A percentile compares a stretch with the other conserved stretches of the same genome.
Evolutionary conservation across 2,113 vertebrate genomes (phyloP).

Genomic region (Cervus canadensis): DNA sequence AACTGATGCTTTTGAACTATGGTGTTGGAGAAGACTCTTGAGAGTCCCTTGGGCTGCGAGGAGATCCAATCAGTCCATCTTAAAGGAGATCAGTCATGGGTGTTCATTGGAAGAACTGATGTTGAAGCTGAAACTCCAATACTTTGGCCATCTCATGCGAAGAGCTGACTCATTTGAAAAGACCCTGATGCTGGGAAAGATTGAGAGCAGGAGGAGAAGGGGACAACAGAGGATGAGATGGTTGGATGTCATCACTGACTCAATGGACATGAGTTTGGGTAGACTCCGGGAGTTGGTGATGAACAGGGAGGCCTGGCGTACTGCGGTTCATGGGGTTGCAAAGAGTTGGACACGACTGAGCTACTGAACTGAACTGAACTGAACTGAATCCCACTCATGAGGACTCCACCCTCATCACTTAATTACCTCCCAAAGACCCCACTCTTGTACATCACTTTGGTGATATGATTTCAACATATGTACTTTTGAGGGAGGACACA

Average conservation of each 20-base stretch:
- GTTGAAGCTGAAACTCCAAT: background rate
- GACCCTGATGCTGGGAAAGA: background rate
- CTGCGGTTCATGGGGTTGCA: accelerated
- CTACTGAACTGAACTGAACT: background rate
- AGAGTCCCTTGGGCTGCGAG: background rate
- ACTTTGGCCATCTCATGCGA: background rate
- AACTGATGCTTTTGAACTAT: background rate
- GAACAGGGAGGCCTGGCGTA: background rate
- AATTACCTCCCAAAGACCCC: background rate
- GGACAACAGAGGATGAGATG: accelerated
- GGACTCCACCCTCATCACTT: background rate
- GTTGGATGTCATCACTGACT: background rate
- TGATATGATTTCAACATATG: background rate
- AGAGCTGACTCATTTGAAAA: background rate
- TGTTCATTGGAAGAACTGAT: background rate
- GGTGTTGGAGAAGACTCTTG: background rate
- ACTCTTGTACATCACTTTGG: background rate
- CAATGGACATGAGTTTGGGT: background rate
- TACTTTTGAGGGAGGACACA: background rate
- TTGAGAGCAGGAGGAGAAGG: background rate
- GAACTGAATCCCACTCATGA: background rate
- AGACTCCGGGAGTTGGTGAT: background rate
- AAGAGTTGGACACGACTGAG: background rate
- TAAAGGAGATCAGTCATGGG: background rate
- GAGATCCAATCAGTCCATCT: background rate